Base-by-base conservation (phyloP, 2,113 vertebrate species). In the Rhagologus leucostigma region DNA sequence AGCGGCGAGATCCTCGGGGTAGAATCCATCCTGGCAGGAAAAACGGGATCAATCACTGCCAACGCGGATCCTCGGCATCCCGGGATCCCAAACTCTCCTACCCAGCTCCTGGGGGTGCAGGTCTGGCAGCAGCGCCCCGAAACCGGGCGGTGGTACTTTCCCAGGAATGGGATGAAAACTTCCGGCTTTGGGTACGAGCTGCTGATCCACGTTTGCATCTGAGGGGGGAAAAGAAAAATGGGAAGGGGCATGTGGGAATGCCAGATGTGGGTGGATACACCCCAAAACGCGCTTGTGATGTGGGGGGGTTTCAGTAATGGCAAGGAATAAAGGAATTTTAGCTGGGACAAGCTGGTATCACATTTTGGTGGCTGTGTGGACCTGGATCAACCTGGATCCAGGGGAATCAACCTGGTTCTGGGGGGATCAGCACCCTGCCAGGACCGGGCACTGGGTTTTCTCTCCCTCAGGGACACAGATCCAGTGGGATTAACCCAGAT, bases 101-200 rank as follows among this genome's bases (percentile, higher is more conserved):
- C 98, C 98, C 98, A 98, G 91, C 98, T 98, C 64, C 91, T 92
- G 0, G 98, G 98, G 26, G 97, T 97, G 62, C 98, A 98, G 53
- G 80, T 97, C 76, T 98, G 98, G 87, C 98, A 98, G 86, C 98
- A 98, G 12, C 94, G 98, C 57, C 97, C 80, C 3, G 80, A 63
- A 30, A 95, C 84, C 0, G 97, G 97, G 1, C 97, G 97, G 39
- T 56, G 69, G 62, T 60, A 96, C 7, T 92, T 96, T 35, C 98
- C 97, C 92, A 98, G 89, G n/a, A 98, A 98, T 2, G 98, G 98
- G 52, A 87, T 80, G 64, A 95, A 70, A 9, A 93, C 21, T 13
- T 98, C 97, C 95, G 98, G 79, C n/a, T 95, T 95, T 73, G 87
- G 79, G 24, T 84, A 83, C 16, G 90, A 81, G 27, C 79, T 80